Conservation (phyloP, 2,888 invertebrate genomes). For the Automeris io region DNA sequence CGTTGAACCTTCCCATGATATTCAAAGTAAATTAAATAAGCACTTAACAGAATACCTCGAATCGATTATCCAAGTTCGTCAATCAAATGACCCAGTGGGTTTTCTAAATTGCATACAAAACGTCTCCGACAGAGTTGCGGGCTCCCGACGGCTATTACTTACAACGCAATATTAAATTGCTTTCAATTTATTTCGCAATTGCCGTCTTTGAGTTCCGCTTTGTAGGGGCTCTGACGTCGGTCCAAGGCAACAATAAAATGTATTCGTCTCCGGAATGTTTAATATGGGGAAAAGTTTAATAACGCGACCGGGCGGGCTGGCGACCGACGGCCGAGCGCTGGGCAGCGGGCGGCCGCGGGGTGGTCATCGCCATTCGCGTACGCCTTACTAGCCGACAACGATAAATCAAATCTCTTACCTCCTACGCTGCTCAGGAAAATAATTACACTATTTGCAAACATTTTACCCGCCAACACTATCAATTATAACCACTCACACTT, state of each 20-base stretch:
- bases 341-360: constrained; percentile 26
- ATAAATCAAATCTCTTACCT: constrained; percentile 76
- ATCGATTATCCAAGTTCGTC: constrained; percentile 31
- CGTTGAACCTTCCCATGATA: constrained; percentile 26
- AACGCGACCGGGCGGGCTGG: constrained; percentile 68
- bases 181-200: constrained; percentile 78
- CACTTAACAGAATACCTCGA: constrained; percentile 19
- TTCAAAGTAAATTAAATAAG: constrained; percentile 18
- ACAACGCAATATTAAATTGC: constrained; percentile 78
- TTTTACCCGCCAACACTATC: constrained; percentile 40
- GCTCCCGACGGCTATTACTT: constrained; percentile 74
- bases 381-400: constrained; percentile 58
- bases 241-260: constrained; percentile 77
- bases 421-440: constrained; percentile 63
- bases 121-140: constrained; percentile 60
- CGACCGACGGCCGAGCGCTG: constrained; percentile 32
- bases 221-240: constrained; percentile 76
- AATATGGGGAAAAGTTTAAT: constrained; percentile 79
- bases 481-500: constrained; percentile 16
- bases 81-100: constrained; percentile 54
- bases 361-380: constrained; percentile 63
- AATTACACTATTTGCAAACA: constrained; percentile 68
- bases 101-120: constrained; percentile 66
- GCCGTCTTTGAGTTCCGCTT: constrained; percentile 78
- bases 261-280: constrained; percentile 79